These are phyloP conservation scores for Drosophila sp. DNA, from an alignment of 1,140 invertebrate genomes.

Conservation along the genomic window DNA sequence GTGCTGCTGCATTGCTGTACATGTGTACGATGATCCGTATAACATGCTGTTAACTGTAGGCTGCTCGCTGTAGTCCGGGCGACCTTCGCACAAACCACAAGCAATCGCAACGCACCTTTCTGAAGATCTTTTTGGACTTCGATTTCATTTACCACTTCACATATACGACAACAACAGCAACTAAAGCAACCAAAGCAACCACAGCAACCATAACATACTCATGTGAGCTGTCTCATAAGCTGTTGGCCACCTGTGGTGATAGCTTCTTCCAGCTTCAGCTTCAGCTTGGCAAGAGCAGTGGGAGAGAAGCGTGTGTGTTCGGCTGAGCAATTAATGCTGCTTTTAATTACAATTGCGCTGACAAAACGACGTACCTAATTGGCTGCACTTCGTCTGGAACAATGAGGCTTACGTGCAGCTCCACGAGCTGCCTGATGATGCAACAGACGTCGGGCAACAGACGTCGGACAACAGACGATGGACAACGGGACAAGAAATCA, in stretches of 20 bases:
- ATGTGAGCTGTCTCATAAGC: slow-evolving; percentile 10
- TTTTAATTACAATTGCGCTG: slow-evolving; percentile 55
- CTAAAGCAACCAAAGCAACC: no score
- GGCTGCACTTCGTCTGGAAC: slow-evolving; percentile 37
- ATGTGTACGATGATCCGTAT: slow-evolving; percentile 12
- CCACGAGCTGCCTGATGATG: slow-evolving; percentile 45
- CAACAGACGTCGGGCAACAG: slow-evolving; percentile 33
- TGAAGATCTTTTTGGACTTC: slow-evolving; percentile 40
- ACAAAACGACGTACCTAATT: slow-evolving; percentile 56
- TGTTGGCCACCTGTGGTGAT: slow-evolving; percentile 62
- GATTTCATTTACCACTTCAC: slow-evolving; percentile 26
- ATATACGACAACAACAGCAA: not conserved
- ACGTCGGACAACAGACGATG: not conserved
- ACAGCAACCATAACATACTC: not conserved
- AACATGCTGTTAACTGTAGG: slow-evolving; percentile 67
- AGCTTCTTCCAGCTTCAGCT: slow-evolving; percentile 28
- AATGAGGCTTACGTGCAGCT: not conserved
- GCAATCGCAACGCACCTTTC: slow-evolving; percentile 22
- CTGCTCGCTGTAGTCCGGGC: slow-evolving; percentile 29
- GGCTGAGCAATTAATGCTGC: slow-evolving; percentile 63
- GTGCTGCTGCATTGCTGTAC: slow-evolving; percentile 5
- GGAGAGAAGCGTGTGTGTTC: slow-evolving; percentile 51
- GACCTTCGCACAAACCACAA: slow-evolving; percentile 27
- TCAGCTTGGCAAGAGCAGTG: no score
- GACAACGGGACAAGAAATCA: slow-evolving; percentile 51